These are phyloP conservation scores for Saguinus imperator DNA, from an alignment of 2,113 vertebrate genomes.

Conservation along the genomic window DNA sequence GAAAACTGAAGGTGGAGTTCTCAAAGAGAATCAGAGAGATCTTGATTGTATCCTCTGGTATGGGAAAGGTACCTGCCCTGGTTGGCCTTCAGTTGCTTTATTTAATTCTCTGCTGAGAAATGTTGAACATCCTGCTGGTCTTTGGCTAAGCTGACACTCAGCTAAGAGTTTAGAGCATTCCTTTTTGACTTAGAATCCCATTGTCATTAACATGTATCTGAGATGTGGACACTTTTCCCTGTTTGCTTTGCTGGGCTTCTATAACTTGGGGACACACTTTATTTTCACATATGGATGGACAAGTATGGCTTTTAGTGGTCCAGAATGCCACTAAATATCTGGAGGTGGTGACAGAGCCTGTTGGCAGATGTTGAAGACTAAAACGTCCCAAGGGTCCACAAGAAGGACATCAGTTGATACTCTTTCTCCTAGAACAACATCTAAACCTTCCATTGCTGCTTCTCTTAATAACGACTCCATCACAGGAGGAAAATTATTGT, in stretches of 20 bases:
- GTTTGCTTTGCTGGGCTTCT: background rate
- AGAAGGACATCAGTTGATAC: background rate
- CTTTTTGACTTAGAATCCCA: background rate
- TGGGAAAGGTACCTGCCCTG: background rate
- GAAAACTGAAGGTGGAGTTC: background rate
- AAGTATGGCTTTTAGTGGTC: background rate
- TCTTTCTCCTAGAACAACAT: background rate
- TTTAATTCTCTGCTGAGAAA: background rate
- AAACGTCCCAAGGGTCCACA: background rate
- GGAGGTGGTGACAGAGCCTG: background rate
- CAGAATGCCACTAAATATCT: background rate
- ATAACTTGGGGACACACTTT: background rate
- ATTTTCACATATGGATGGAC: background rate
- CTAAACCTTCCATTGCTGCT: background rate
- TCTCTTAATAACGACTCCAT: background rate
- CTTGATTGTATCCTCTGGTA: background rate
- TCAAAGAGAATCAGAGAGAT: background rate
- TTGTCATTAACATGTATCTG: background rate
- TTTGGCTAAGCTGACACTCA: background rate
- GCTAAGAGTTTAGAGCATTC: background rate
- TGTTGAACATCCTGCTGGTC: background rate
- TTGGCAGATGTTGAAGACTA: background rate
- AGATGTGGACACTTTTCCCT: background rate
- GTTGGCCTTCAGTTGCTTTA: background rate
- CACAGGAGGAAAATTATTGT: background rate